Percentiles rank a stretch among this genome's conserved stretches.
Evolutionary conservation across 2,113 vertebrate species (phyloP).

Genomic region (Anolis carolinensis): DNA sequence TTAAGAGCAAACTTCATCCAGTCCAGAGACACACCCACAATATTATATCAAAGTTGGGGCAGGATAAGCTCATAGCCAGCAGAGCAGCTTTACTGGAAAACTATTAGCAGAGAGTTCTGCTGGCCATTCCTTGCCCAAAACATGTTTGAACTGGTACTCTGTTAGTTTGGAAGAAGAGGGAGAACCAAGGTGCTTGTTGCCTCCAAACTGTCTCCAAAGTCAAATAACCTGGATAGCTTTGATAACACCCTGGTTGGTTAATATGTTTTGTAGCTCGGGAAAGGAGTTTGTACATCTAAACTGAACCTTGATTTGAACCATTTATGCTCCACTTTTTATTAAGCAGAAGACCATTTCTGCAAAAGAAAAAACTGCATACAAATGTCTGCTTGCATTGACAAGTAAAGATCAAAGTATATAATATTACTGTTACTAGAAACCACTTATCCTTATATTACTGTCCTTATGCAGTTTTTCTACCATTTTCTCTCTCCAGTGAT

Average conservation of each 20-base stretch:
- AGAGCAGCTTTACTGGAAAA: too few species aligned
- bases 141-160: too few species aligned
- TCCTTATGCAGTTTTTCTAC: slow-evolving; percentile 15
- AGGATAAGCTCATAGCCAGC: too few species aligned
- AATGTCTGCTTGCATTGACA: background rate
- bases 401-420: background rate
- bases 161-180: background rate
- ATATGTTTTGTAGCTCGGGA: background rate
- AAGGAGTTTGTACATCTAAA: background rate
- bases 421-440: slow-evolving; percentile 11
- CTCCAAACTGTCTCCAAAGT: too few species aligned
- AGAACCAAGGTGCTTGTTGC: too few species aligned
- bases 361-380: background rate
- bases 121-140: too few species aligned
- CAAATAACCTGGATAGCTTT: too few species aligned
- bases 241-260: too few species aligned
- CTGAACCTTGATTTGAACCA: background rate
- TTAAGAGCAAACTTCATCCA: too few species aligned
- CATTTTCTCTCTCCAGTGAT: slow-evolving; percentile 49
- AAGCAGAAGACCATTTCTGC: background rate
- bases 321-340: background rate
- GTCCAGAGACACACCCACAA: too few species aligned
- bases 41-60: too few species aligned
- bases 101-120: too few species aligned
- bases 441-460: slow-evolving; percentile 41